phyloP scores from a whole-genome alignment of 2,797 vertebrate genomes.

The Poecile montanus region DNA sequence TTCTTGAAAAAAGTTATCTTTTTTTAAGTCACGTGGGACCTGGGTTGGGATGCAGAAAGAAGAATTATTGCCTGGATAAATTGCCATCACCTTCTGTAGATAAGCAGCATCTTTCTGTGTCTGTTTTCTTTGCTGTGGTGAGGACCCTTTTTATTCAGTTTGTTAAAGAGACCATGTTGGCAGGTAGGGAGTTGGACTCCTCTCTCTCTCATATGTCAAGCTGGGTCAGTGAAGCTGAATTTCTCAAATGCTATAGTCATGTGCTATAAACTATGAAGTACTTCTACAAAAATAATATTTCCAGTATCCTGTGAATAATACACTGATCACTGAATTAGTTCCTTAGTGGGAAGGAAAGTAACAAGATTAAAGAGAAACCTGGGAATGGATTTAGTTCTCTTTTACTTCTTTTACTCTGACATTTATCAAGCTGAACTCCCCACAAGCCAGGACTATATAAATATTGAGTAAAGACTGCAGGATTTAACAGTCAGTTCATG shows the following conservation, averaged over 20 bases:
- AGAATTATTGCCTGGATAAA: neutral
- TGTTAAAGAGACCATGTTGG: slow-evolving; percentile 56
- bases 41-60: neutral
- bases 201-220: slow-evolving; percentile 49
- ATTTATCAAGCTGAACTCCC: slow-evolving; percentile 53
- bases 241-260: slow-evolving; percentile 45
- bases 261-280: neutral
- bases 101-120: neutral
- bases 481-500: slow-evolving; percentile 51
- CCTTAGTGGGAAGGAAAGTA: slow-evolving; percentile 24
- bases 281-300: neutral
- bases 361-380: slow-evolving; percentile 48
- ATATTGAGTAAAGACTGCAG: slow-evolving; percentile 58
- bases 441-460: slow-evolving; percentile 40
- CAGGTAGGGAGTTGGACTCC: slow-evolving; percentile 62
- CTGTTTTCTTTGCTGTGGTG: slow-evolving; percentile 40
- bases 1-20: neutral
- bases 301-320: slow-evolving; percentile 15
- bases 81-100: neutral
- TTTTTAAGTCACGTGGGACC: neutral
- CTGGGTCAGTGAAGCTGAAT: slow-evolving; percentile 48
- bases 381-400: slow-evolving; percentile 31
- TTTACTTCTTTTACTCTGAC: slow-evolving; percentile 20
- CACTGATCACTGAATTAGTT: slow-evolving; percentile 26
- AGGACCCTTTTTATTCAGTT: slow-evolving; percentile 52